Conservation (phyloP, 2,888 invertebrate species). For the Keiferia lycopersicella region DNA sequence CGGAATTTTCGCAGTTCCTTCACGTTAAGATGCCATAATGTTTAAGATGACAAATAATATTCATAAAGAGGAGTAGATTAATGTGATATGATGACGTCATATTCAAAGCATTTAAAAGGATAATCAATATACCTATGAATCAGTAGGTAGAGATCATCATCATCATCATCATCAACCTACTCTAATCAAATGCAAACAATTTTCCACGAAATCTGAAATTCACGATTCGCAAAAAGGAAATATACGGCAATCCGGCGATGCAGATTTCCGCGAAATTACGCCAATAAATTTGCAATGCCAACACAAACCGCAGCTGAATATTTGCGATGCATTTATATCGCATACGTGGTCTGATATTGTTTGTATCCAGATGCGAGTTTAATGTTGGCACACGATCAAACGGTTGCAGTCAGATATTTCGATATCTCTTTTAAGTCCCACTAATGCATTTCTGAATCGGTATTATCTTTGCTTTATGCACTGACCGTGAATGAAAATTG, state of each 20-base stretch:
- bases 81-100: neutral
- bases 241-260: neutral
- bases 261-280: conserved; percentile 2
- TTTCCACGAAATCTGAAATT: too few species aligned
- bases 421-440: neutral
- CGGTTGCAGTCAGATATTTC: neutral
- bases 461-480: conserved; percentile 1
- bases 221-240: neutral
- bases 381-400: neutral
- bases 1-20: neutral
- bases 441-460: neutral
- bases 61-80: neutral
- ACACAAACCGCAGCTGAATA: neutral
- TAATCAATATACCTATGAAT: neutral
- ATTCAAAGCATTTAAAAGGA: neutral
- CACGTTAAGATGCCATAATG: neutral
- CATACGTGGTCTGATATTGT: neutral
- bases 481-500: neutral
- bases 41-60: neutral
- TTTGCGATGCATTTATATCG: neutral
- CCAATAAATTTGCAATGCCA: neutral
- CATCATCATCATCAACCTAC: too few species aligned
- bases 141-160: too few species aligned
- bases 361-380: neutral
- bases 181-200: too few species aligned